These are phyloP conservation scores for Dendroctonus ponderosae DNA, from an alignment of 1,140 invertebrate genomes.

Conservation along the genomic window DNA sequence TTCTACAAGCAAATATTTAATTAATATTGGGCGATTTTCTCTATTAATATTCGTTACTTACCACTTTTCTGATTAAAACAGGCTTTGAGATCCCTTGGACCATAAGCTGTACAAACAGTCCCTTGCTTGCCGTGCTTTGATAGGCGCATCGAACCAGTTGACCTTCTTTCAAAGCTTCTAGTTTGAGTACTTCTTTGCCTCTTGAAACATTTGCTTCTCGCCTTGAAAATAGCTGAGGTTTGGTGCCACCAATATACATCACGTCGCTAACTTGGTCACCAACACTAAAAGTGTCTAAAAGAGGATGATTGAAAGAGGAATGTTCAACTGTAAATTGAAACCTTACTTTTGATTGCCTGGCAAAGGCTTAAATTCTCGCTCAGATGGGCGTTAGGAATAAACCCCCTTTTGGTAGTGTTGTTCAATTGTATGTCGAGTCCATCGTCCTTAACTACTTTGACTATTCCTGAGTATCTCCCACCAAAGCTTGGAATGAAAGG, in stretches of 20 bases:
- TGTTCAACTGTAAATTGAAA: neutral
- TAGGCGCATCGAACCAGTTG: slow-evolving; percentile 38
- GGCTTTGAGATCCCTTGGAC: slow-evolving; percentile 24
- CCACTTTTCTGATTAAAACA: neutral
- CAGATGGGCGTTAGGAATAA: slow-evolving; percentile 47
- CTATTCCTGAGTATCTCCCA: slow-evolving; percentile 46
- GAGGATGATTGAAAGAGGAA: slow-evolving; percentile 8
- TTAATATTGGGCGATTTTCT: neutral
- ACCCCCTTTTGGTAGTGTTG: slow-evolving; percentile 41
- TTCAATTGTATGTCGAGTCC: slow-evolving; percentile 49
- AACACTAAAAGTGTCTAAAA: slow-evolving; percentile 36
- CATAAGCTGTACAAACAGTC: slow-evolving; percentile 34
- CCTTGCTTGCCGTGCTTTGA: slow-evolving; percentile 16
- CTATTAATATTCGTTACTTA: too few species aligned
- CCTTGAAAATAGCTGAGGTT: slow-evolving; percentile 30
- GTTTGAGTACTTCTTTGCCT: slow-evolving; percentile 24
- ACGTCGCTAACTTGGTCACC: slow-evolving; percentile 49
- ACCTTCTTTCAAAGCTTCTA: slow-evolving; percentile 28
- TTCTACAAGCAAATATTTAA: slow-evolving; percentile 17
- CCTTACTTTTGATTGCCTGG: slow-evolving; percentile 16
- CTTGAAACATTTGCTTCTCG: slow-evolving; percentile 31
- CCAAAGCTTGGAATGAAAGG: slow-evolving; percentile 34
- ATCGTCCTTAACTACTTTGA: slow-evolving; percentile 44
- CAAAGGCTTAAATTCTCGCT: slow-evolving; percentile 28
- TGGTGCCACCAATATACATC: slow-evolving; percentile 40